A percentile compares a stretch with the other conserved stretches of the same genome.
Evolutionary conservation across 2,797 vertebrate genomes (phyloP).

Genomic region (Carcharodon carcharias): DNA sequence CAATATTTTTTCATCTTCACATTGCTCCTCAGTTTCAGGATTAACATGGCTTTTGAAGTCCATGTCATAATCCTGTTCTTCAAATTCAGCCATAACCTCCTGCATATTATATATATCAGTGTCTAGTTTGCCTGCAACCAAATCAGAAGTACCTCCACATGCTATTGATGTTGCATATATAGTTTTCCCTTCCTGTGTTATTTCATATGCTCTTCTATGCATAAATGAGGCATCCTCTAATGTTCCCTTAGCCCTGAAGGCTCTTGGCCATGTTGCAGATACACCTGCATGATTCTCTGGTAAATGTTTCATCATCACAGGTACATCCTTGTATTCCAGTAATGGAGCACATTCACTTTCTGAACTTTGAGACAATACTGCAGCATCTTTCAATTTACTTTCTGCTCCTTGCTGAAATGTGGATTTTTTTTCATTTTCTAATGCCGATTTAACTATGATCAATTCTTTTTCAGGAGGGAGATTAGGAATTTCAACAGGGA

Average conservation of each 20-base stretch:
- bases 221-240: slow-evolving; percentile 51
- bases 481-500: slow-evolving; percentile 55
- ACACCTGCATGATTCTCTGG: slow-evolving; percentile 49
- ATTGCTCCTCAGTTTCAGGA: neutral
- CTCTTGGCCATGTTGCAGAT: slow-evolving; percentile 66
- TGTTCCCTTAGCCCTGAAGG: slow-evolving; percentile 54
- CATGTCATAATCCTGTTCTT: neutral
- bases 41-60: neutral
- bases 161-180: neutral
- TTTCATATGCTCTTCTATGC: slow-evolving; percentile 59
- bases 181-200: slow-evolving; percentile 42
- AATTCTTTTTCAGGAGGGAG: slow-evolving; percentile 49
- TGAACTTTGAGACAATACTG: slow-evolving; percentile 43
- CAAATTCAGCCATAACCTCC: slow-evolving; percentile 1
- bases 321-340: slow-evolving; percentile 44
- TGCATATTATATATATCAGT: neutral
- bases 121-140: neutral
- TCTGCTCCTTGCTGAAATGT: slow-evolving; percentile 38
- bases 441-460: slow-evolving; percentile 52
- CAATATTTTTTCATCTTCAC: slow-evolving; percentile 58
- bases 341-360: slow-evolving; percentile 52
- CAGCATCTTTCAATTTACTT: neutral
- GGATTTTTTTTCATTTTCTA: slow-evolving; percentile 54
- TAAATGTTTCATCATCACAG: slow-evolving; percentile 43
- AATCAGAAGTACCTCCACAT: neutral